Evolutionary conservation across 2,113 vertebrate species (phyloP), one percentile per base, ranked within the genome.

Genomic region (Anas platyrhynchos): DNA sequence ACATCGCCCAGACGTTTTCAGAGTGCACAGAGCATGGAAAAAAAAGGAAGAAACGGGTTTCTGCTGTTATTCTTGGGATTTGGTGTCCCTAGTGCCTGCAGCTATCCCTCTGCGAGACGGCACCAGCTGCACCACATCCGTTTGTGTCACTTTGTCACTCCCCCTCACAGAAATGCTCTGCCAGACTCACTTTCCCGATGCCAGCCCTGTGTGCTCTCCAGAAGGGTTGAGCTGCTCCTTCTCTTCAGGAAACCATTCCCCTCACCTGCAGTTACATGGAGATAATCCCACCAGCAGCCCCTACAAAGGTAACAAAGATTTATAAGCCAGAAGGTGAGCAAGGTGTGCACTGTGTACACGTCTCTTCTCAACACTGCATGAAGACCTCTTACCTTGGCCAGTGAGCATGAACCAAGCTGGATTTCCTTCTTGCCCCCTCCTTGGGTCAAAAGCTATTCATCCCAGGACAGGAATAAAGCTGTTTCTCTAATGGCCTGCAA

Each of bases 41-140:
- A 73, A 46, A 59, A 73, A 83, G 61, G 80, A 78, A 88, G 73
- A 23, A 87, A 65, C 5, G 36, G 29, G 43, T 90, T 90, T 52
- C 73, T 78, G 66, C 79, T 84, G 66, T 80, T 90, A 43, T 75
- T 83, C 73, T 75, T 78, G 88, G 76, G 91, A 83, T 89, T 61
- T 77, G 18, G 62, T 72, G 56, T 95, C 85, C 86, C 52, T 65
- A 62, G 56, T 86, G 86, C 92, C 80, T 96, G 77, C 86, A 86
- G 73, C 74, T 44, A 83, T 69, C 77, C 89, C 91, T 71, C 66
- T 92, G 77, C 0, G 16, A 96, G 85, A 93, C 83, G 77, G 77
- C 94, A 95, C 85, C 89, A 88, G 91, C 91, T 95, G 91, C 80
- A 91, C 65, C 79, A 94, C 61, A 91, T 91, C 90, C 83, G 8